A percentile compares a stretch with the other conserved stretches of the same genome.
Evolutionary conservation across 1,140 invertebrate genomes (phyloP).

Genomic region (Aricia agestis): DNA sequence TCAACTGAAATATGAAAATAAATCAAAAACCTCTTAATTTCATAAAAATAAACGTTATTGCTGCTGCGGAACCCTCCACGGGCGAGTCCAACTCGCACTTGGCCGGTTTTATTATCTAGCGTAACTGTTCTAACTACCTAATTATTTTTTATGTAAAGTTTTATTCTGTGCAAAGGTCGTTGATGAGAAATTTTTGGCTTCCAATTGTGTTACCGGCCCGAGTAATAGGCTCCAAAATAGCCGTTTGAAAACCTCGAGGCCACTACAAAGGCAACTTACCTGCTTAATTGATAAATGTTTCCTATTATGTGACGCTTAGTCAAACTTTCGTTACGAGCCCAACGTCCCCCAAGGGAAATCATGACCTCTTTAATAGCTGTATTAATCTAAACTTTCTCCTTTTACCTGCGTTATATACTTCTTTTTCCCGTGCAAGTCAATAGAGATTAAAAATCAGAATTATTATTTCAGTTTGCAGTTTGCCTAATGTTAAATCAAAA

Average conservation of each 20-base stretch:
- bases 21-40: too few relatives aligned
- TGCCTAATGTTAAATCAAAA: background rate
- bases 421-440: background rate
- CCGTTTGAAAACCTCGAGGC: background rate
- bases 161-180: background rate
- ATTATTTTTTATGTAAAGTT: background rate
- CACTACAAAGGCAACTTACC: background rate
- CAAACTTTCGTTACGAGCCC: constrained; percentile 52
- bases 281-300: constrained; percentile 48
- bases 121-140: background rate
- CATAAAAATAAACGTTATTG: too few relatives aligned
- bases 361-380: constrained; percentile 28
- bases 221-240: background rate
- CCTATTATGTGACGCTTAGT: constrained; percentile 58
- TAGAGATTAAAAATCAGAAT: background rate
- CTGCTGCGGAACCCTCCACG: too few relatives aligned
- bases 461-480: too few relatives aligned
- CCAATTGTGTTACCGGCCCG: background rate
- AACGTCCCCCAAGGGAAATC: constrained; percentile 52
- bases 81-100: too few relatives aligned
- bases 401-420: constrained; percentile 11
- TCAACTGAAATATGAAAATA: too few relatives aligned
- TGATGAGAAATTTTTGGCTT: background rate
- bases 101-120: too few relatives aligned
- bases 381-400: constrained; percentile 17